Percentiles rank a stretch among this genome's conserved stretches.
These are phyloP conservation scores for Scalopus aquaticus DNA, from an alignment of 2,113 vertebrate species.

Conservation along the genomic window DNA sequence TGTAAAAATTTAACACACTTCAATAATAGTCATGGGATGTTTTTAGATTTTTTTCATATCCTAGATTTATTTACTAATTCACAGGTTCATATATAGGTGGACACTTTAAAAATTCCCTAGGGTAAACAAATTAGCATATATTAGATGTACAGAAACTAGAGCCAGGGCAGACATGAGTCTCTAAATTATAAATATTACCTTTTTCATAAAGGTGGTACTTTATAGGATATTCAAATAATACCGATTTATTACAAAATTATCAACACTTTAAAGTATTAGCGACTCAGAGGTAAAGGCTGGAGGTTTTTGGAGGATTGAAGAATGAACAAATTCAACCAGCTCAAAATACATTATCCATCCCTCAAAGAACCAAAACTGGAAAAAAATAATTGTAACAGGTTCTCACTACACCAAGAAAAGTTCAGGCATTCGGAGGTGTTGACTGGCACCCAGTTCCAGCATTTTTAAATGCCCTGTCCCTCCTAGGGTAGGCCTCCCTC, in stretches of 20 bases:
- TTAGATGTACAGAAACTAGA: background rate
- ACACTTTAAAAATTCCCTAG: background rate
- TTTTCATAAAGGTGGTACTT: conserved; percentile 48
- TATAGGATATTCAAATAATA: conserved; percentile 11
- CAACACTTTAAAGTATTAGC: background rate
- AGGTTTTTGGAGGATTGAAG: background rate
- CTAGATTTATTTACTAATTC: conserved; percentile 64
- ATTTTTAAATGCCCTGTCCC: background rate
- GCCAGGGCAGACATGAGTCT: background rate
- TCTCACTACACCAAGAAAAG: background rate
- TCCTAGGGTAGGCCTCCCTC: background rate
- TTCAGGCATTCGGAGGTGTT: background rate
- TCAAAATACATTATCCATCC: background rate
- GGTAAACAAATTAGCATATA: conserved; percentile 46
- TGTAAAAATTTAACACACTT: conserved; percentile 17
- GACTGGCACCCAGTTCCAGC: background rate
- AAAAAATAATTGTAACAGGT: background rate
- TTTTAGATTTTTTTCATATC: conserved; percentile 19
- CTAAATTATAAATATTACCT: conserved; percentile 55
- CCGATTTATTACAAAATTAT: conserved; percentile 39
- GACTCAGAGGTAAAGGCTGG: background rate
- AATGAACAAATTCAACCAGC: background rate
- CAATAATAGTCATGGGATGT: conserved; percentile 27
- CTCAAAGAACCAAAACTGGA: background rate
- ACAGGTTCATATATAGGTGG: background rate